A percentile compares a stretch with the other conserved stretches of the same genome.
Conservation (phyloP, 2,113 vertebrate species). For the Dunckerocampus dactyliophorus region DNA sequence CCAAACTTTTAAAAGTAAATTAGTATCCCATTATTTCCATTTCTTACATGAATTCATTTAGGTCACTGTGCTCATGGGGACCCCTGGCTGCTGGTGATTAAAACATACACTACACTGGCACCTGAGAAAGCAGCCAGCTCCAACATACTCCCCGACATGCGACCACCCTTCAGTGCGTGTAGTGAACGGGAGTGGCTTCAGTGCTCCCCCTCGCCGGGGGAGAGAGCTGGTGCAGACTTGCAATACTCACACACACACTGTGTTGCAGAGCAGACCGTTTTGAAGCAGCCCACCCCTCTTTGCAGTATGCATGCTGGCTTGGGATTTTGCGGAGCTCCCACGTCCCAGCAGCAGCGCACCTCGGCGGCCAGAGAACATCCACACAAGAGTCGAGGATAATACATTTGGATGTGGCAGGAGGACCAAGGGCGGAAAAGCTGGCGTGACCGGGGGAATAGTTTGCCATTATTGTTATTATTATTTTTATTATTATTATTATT, state of each 20-base stretch:
- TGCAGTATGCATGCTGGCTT: conserved; percentile 73
- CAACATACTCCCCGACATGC: not conserved
- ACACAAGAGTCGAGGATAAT: conserved; percentile 61
- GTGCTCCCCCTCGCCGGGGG: conserved; percentile 61
- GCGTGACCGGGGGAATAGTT: conserved; percentile 49
- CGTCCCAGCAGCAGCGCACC: conserved; percentile 59
- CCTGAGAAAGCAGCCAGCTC: too few species aligned
- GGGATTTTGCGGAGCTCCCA: conserved; percentile 64
- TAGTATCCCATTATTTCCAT: conserved; percentile 1
- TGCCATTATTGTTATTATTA: not conserved
- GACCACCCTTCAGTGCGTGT: conserved; percentile 15
- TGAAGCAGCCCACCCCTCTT: conserved; percentile 61
- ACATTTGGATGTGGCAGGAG: conserved; percentile 66
- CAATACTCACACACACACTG: conserved; percentile 34
- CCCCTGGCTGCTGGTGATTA: not conserved
- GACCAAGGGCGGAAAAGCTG: conserved; percentile 52
- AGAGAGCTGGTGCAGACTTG: conserved; percentile 53
- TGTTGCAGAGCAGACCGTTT: conserved; percentile 59
- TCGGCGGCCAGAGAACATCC: conserved; percentile 58
- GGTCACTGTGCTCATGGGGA: not conserved
- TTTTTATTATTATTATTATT: not conserved
- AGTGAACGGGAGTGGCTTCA: conserved; percentile 55
- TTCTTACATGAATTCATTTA: not conserved
- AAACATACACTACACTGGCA: not conserved
- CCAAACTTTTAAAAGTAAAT: not conserved